Evolutionary conservation across 2,888 invertebrate species (phyloP).

Genomic region (Unio pictorum): DNA sequence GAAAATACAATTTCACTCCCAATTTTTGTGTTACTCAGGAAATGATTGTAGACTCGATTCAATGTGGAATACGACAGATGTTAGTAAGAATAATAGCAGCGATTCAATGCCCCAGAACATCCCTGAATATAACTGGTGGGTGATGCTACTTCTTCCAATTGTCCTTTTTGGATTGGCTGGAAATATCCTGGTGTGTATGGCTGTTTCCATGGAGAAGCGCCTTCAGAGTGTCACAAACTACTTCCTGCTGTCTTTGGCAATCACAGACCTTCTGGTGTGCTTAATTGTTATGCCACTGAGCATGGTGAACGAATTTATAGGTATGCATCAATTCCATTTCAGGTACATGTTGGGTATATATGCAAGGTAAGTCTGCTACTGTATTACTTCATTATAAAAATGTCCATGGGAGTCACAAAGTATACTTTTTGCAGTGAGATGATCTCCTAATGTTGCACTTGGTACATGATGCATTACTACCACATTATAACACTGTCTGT

Average conservation of each 20-base stretch:
- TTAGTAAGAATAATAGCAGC: conserved; percentile 18
- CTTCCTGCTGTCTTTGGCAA: conserved; percentile 92
- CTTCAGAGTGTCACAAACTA: conserved; percentile 97
- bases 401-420: too few species aligned
- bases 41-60: conserved; percentile 14
- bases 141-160: conserved; percentile 55
- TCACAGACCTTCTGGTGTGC: conserved; percentile 94
- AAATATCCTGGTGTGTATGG: conserved; percentile 93
- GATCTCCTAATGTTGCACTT: too few species aligned
- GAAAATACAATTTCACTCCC: too few species aligned
- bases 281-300: conserved; percentile 96
- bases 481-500: too few species aligned
- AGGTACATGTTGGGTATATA: too few species aligned
- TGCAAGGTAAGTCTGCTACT: too few species aligned
- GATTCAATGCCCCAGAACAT: neutral
- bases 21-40: conserved; percentile 2
- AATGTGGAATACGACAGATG: conserved; percentile 32
- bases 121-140: conserved; percentile 47
- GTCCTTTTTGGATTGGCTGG: conserved; percentile 74
- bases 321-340: conserved; percentile 76
- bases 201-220: conserved; percentile 89
- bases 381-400: too few species aligned
- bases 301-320: conserved; percentile 92
- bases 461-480: too few species aligned
- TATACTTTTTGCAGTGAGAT: too few species aligned